Evolutionary conservation across 2,797 vertebrate genomes (phyloP).

Genomic region (Enteromius fasciolatus): DNA sequence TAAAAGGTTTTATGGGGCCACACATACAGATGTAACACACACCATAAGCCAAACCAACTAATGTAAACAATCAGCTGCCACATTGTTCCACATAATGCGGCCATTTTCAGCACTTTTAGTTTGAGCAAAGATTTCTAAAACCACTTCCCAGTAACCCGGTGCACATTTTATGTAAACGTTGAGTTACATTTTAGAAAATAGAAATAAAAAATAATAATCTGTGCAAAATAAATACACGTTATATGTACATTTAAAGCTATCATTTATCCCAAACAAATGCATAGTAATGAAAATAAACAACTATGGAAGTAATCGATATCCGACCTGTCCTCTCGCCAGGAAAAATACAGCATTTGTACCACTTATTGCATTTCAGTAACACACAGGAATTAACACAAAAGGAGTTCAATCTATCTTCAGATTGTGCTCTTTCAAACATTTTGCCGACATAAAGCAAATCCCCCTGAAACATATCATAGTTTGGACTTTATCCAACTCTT

Average conservation of each 20-base stretch:
- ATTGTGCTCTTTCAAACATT: constrained; percentile 43
- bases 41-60: constrained; percentile 44
- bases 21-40: constrained; percentile 51
- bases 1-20: constrained; percentile 51
- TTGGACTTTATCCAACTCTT: constrained; percentile 43
- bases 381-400: constrained; percentile 10
- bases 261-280: constrained; percentile 46
- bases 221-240: constrained; percentile 58
- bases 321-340: background rate
- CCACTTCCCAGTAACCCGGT: constrained; percentile 33
- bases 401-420: constrained; percentile 33
- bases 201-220: constrained; percentile 37
- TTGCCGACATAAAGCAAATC: constrained; percentile 12
- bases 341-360: constrained; percentile 48
- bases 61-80: constrained; percentile 40
- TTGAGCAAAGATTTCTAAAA: constrained; percentile 41
- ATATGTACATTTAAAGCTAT: constrained; percentile 63
- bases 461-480: background rate
- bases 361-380: constrained; percentile 46
- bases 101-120: constrained; percentile 32
- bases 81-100: constrained; percentile 32
- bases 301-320: constrained; percentile 41
- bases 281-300: constrained; percentile 39
- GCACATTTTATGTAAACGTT: constrained; percentile 45
- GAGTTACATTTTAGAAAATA: constrained; percentile 49